These are phyloP conservation scores for Drosophila monieri DNA, from an alignment of 2,888 invertebrate species.

Conservation along the genomic window DNA sequence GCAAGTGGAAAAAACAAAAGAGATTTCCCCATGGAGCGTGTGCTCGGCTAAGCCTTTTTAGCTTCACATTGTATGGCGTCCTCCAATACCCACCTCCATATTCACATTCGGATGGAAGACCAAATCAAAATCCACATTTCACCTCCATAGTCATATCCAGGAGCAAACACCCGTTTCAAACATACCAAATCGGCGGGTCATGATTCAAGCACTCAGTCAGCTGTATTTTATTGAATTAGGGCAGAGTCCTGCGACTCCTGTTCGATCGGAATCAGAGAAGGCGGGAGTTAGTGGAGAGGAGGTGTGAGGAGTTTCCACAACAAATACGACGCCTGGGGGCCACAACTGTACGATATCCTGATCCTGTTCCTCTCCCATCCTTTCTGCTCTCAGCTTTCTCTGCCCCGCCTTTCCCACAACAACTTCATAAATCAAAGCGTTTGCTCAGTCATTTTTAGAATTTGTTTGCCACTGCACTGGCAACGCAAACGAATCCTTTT, in stretches of 20 bases:
- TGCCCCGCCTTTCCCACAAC: no score
- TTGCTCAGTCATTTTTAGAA: constrained; percentile 79
- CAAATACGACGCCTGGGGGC: constrained; percentile 67
- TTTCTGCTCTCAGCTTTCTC: constrained; percentile 28
- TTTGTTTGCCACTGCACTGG: constrained; percentile 64
- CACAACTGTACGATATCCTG: constrained; percentile 23
- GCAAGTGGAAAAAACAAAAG: constrained; percentile 56
- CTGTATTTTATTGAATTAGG: constrained; percentile 77
- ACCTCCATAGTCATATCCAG: background rate
- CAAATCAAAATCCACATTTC: background rate
- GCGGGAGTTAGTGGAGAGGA: no score
- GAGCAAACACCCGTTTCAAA: constrained; percentile 50
- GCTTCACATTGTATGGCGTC: background rate
- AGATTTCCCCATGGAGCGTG: constrained; percentile 71
- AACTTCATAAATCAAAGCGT: constrained; percentile 79
- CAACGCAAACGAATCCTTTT: constrained; percentile 33
- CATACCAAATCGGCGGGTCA: constrained; percentile 76
- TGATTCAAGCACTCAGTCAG: constrained; percentile 78
- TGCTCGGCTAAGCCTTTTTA: constrained; percentile 52
- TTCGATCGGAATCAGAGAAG: constrained; percentile 11
- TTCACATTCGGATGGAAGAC: background rate
- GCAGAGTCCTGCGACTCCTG: constrained; percentile 39
- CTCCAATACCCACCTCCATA: background rate
- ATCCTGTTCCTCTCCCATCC: background rate
- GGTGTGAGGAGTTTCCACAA: constrained; percentile 29